A percentile compares a stretch with the other conserved stretches of the same genome.
phyloP scores from a whole-genome alignment of 2,888 invertebrate species.

The Copidosoma aretas region DNA sequence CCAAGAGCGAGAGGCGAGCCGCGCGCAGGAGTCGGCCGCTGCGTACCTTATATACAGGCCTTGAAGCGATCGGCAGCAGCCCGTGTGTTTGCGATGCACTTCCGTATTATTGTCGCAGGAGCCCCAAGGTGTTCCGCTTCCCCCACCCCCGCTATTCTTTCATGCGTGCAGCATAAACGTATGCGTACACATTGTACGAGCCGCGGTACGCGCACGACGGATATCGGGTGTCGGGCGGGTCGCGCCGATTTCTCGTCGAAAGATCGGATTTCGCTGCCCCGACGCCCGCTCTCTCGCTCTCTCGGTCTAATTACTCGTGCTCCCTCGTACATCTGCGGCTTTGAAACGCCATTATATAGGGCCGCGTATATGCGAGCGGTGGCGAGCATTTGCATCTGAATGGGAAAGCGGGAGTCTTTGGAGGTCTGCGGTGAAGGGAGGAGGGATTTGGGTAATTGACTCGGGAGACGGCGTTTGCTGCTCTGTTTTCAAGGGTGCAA shows the following conservation, averaged over 20 bases:
- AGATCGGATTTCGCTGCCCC: conserved; percentile 12
- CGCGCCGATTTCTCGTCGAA: background rate
- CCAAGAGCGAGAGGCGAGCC: conserved; percentile 22
- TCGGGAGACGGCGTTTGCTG: too few species aligned
- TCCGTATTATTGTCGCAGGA: conserved; percentile 26
- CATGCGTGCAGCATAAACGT: too few species aligned
- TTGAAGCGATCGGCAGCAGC: conserved; percentile 2
- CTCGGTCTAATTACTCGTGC: too few species aligned
- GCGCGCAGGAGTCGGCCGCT: background rate
- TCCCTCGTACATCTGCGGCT: too few species aligned
- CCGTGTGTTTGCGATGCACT: conserved; percentile 7
- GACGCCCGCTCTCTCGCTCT: background rate
- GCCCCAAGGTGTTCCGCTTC: too few species aligned
- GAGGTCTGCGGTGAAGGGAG: background rate
- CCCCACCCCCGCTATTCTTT: too few species aligned
- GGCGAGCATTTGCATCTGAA: conserved; percentile 18
- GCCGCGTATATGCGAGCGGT: background rate
- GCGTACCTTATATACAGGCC: background rate
- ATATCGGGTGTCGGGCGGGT: background rate
- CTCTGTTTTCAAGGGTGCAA: too few species aligned
- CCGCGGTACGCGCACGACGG: too few species aligned
- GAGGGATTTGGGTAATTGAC: too few species aligned
- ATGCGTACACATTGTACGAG: too few species aligned
- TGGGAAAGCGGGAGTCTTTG: background rate
- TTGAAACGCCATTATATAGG: too few species aligned